Base-by-base conservation (phyloP, 92 coral and sea anemone genomes). In the Paramuricea clavata region DNA sequence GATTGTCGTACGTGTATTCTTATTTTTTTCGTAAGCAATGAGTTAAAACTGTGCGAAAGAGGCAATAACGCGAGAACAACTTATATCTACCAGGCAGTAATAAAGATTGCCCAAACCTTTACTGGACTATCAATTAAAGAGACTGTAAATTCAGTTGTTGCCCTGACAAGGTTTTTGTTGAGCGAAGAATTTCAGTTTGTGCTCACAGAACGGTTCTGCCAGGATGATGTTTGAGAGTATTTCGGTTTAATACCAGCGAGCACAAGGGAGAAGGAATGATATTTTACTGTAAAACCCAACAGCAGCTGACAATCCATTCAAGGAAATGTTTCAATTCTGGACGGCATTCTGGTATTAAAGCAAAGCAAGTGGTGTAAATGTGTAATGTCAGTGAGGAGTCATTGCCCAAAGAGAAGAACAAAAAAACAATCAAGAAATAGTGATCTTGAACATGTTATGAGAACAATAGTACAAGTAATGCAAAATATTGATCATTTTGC, bases 261-360 rank as follows among this genome's bases (percentile, higher is more conserved):
- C 52, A 47, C 52, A 47, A 47, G 52, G 52, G 19, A 4, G 52
- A 47, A 47, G 52, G 8, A 47, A 15, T 47, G 52, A 47, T 15
- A n/a, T n/a, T n/a, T n/a, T n/a, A n/a, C n/a, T n/a, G n/a, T n/a
- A n/a, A n/a, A 47, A 12, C 52, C 52, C 52, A 47, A 5, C 52
- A 47, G 52, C 52, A 5, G 52, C 52, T 5, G 52, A 47, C n/a
- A n/a, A n/a, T n/a, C n/a, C n/a, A 30, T 61, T 5, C 43, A 69
- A 69, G 76, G 76, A 35, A 67, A 67, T 69, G 76, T 69, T n/a
- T 69, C n/a, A n/a, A n/a, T n/a, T n/a, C 76, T 28, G 76, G 76
- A 28, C 39, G 76, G 47, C 76, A 69, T 34, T 69, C 76, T 33
- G 43, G 76, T 19, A 69, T n/a, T n/a, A n/a, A n/a, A 69, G 36